A percentile compares a stretch with the other conserved stretches of the same genome.
phyloP scores from a whole-genome alignment of 2,888 invertebrate genomes.

The Athalia rosae region DNA sequence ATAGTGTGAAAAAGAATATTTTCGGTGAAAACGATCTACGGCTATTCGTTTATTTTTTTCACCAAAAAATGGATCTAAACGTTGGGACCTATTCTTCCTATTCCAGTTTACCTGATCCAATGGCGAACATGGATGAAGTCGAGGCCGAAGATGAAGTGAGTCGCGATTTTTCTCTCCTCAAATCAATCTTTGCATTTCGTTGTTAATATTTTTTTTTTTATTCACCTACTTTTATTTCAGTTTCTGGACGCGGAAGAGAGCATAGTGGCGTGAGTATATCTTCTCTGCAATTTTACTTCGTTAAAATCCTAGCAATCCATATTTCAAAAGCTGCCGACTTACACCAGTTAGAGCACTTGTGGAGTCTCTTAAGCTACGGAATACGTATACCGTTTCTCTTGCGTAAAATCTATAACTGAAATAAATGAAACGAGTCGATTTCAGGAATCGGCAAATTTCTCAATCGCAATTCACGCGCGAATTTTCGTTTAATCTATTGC shows the following conservation, averaged over 20 bases:
- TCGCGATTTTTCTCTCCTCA: not conserved
- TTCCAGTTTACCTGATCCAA: constrained; percentile 12
- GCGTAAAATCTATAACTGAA: not conserved
- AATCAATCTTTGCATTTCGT: not conserved
- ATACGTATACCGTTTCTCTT: not conserved
- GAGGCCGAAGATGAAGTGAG: constrained; percentile 70
- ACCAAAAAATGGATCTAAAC: too few relatives aligned
- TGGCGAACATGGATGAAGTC: constrained; percentile 65
- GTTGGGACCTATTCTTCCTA: not conserved
- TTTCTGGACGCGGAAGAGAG: constrained; percentile 76
- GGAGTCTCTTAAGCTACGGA: too few relatives aligned
- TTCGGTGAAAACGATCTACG: too few relatives aligned
- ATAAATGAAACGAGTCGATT: too few relatives aligned
- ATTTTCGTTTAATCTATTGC: not conserved
- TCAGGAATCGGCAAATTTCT: not conserved
- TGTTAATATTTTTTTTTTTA: constrained; percentile 24
- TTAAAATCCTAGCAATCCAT: not conserved
- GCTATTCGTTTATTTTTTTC: too few relatives aligned
- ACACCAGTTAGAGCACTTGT: too few relatives aligned
- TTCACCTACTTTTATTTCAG: constrained; percentile 71
- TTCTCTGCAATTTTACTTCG: not conserved
- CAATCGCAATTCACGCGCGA: not conserved
- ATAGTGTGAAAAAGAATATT: too few relatives aligned
- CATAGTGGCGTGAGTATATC: constrained; percentile 70
- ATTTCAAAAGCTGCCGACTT: not conserved